Conservation (phyloP, 2,113 vertebrate genomes). For the Sapajus apella region DNA sequence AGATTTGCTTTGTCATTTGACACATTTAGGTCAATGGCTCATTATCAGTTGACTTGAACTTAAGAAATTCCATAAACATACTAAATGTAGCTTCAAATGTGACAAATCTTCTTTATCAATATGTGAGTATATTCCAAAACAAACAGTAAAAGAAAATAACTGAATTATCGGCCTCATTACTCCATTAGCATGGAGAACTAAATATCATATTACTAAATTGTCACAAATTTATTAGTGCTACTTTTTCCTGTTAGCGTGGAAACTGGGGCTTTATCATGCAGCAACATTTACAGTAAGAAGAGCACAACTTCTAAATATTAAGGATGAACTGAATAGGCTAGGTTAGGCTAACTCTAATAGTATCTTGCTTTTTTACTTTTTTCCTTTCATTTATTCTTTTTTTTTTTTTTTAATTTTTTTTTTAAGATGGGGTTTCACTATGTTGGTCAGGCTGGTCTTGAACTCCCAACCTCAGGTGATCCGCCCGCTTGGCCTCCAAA, state of each 20-base stretch:
- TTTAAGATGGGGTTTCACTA: too few relatives aligned
- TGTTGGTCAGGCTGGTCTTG: too few relatives aligned
- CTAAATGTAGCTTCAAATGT: slow-evolving; percentile 33
- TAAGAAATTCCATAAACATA: slow-evolving; percentile 41
- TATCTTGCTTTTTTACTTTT: slow-evolving; percentile 10
- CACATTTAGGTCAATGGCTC: slow-evolving; percentile 50
- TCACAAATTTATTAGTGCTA: slow-evolving; percentile 4
- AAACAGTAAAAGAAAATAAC: slow-evolving; percentile 40
- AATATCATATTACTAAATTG: neutral
- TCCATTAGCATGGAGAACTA: slow-evolving; percentile 31
- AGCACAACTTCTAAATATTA: neutral
- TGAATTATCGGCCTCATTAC: slow-evolving; percentile 35
- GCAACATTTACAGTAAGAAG: neutral
- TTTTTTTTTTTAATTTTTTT: too few relatives aligned
- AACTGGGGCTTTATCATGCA: neutral
- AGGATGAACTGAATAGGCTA: neutral
- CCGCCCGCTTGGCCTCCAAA: too few relatives aligned
- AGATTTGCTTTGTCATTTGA: slow-evolving; percentile 36
- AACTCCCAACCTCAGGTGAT: too few relatives aligned
- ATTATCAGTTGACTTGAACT: slow-evolving; percentile 22
- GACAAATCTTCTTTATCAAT: neutral
- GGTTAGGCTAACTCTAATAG: neutral
- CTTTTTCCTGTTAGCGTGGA: neutral
- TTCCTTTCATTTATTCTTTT: neutral
- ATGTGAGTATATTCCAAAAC: slow-evolving; percentile 13